A percentile compares a stretch with the other conserved stretches of the same genome.
phyloP scores from a whole-genome alignment of 1,140 invertebrate species.

The Drosophila arawakana region DNA sequence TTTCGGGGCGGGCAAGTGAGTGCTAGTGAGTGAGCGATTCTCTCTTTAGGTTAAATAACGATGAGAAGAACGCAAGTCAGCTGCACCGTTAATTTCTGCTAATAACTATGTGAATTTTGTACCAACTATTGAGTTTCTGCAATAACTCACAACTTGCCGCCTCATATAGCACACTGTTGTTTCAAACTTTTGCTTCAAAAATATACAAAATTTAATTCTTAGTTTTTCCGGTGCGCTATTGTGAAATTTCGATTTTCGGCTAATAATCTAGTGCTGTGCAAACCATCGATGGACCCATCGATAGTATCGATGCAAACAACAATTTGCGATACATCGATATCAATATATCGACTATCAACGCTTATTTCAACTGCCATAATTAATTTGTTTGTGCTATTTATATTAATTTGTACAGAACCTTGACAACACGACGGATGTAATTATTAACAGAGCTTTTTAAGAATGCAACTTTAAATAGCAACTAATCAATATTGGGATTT shows the following conservation, averaged over 20 bases:
- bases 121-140: constrained; percentile 22
- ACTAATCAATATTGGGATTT: too few species aligned
- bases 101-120: constrained; percentile 55
- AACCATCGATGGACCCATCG: neutral
- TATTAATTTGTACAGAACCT: too few species aligned
- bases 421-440: too few species aligned
- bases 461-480: too few species aligned
- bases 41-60: constrained; percentile 74
- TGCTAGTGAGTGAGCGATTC: neutral
- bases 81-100: constrained; percentile 36
- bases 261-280: constrained; percentile 16
- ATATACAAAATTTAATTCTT: constrained; percentile 37
- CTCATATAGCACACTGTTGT: constrained; percentile 49
- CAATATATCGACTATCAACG: too few species aligned
- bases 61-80: constrained; percentile 51
- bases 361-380: too few species aligned
- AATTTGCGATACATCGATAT: neutral
- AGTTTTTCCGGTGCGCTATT: constrained; percentile 69
- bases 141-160: constrained; percentile 32
- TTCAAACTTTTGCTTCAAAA: constrained; percentile 36
- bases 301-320: neutral
- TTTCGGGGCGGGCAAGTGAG: constrained; percentile 10
- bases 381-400: too few species aligned
- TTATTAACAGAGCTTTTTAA: too few species aligned
- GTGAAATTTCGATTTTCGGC: constrained; percentile 70